Evolutionary conservation across 2,888 invertebrate genomes (phyloP).

Genomic region (Sminthurides aquaticus): DNA sequence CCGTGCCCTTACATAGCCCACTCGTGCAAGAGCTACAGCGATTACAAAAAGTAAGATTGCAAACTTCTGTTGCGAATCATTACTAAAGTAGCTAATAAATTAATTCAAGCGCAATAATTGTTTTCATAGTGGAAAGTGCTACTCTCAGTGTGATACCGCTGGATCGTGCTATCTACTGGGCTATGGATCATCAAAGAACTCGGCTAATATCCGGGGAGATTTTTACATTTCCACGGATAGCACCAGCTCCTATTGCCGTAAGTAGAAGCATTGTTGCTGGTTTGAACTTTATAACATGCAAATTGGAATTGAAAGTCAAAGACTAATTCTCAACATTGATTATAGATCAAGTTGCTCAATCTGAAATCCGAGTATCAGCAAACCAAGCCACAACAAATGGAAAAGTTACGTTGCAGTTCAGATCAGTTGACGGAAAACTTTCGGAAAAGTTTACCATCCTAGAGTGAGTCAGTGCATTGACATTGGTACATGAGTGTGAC

Average conservation of each 20-base stretch:
- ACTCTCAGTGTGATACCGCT: slow-evolving; percentile 25
- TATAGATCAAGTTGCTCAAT: slow-evolving; percentile 33
- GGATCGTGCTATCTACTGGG: slow-evolving; percentile 35
- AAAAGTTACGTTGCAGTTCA: slow-evolving; percentile 27
- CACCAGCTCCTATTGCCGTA: slow-evolving; percentile 34
- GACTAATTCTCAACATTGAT: background rate
- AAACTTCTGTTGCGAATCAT: background rate
- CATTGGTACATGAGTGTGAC: too few relatives aligned
- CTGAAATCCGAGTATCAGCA: slow-evolving; percentile 25
- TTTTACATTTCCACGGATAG: slow-evolving; percentile 34
- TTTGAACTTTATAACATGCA: background rate
- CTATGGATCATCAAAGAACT: slow-evolving; percentile 27
- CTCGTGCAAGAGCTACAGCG: slow-evolving; percentile 45
- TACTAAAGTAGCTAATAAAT: slow-evolving; percentile 4
- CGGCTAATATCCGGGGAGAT: slow-evolving; percentile 16
- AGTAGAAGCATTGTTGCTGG: slow-evolving; percentile 10
- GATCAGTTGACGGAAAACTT: slow-evolving; percentile 22
- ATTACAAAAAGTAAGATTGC: slow-evolving; percentile 43
- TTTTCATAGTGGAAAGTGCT: slow-evolving; percentile 34
- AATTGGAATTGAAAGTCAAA: background rate
- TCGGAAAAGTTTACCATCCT: slow-evolving; percentile 27
- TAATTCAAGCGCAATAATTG: background rate
- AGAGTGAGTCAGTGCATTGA: slow-evolving; percentile 26
- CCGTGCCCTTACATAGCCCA: slow-evolving; percentile 46
- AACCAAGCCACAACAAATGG: slow-evolving; percentile 34